phyloP scores from a whole-genome alignment of 2,113 vertebrate genomes.

The Myodes glareolus region DNA sequence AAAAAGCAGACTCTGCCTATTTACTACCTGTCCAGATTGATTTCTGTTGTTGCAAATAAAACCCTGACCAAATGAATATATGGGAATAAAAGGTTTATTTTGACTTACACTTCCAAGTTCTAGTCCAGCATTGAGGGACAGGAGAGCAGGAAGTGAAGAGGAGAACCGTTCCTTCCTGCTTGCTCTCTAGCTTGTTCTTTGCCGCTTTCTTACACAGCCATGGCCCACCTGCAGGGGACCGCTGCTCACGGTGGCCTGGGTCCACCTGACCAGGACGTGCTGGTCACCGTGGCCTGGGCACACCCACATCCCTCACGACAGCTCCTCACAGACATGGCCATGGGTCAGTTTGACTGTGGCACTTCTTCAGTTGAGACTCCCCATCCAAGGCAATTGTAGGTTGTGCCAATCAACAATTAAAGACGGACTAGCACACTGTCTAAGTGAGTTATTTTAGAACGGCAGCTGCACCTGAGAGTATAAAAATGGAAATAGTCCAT shows the following conservation, averaged over 20 bases:
- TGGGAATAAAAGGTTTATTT: background rate
- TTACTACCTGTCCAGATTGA: background rate
- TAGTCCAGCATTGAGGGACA: background rate
- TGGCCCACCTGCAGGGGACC: background rate
- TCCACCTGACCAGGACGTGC: too few relatives aligned
- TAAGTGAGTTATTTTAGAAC: background rate
- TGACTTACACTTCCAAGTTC: background rate
- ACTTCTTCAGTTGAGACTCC: background rate
- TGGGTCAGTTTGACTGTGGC: background rate
- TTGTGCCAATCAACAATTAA: background rate
- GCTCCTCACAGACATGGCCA: background rate
- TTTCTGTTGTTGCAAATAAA: background rate
- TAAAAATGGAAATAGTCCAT: background rate
- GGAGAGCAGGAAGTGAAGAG: background rate
- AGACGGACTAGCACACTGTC: accelerated
- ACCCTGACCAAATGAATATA: background rate
- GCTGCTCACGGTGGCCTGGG: background rate
- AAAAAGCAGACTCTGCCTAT: background rate
- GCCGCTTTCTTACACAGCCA: background rate
- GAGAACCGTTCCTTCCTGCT: background rate
- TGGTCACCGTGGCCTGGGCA: background rate
- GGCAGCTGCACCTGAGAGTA: background rate
- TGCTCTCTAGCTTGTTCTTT: too few relatives aligned
- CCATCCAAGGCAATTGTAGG: background rate
- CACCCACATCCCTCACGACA: background rate